Base-by-base conservation (phyloP, 2,888 invertebrate species). In the Nycteola revayana region DNA sequence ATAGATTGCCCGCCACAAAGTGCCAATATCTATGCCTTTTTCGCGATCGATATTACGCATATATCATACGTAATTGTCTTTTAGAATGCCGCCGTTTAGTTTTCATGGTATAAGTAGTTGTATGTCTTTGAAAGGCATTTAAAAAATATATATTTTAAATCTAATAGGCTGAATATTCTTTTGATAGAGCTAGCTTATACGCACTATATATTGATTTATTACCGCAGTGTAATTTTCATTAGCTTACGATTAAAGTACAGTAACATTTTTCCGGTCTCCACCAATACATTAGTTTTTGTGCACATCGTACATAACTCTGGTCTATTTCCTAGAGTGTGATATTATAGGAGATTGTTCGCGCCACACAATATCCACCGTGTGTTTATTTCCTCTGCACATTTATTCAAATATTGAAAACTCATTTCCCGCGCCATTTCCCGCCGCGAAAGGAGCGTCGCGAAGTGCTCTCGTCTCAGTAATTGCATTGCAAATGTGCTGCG, bases 381-480 rank as follows among this genome's bases (percentile, higher is more conserved):
- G 76, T 86, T 86, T 86, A 77, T 83, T 87, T 85, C 83, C 86
- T 72, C 55, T 55, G 37, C 58, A 52, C 73, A 70, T 83, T 85
- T 82, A 75, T 86, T 77, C 76, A 79, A 81, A 82, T 81, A 81
- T 78, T 65, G 76, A 74, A 84, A 78, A 74, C 71, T 80, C 75
- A 87, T 88, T 84, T 86, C 88, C 85, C 70, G 57, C 60, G 62
- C 64, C 69, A 83, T 86, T 80, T 86, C 85, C 87, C 60, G 59
- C 40, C 49, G 34, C 21, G 43, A 36, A 42, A 37, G 33, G 45
- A 52, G 40, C 36, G 52, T 58, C 68, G 67, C 42, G 32, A 10
- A 40, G 44, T 39, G 33, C 42, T 43, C 39, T 42, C 50, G 42
- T 20, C 45, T 43, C 39, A 39, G 26, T 62, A 57, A 62, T 64